Base-by-base conservation (phyloP, 1,140 invertebrate genomes). In the Rhyacophila brunnea region DNA sequence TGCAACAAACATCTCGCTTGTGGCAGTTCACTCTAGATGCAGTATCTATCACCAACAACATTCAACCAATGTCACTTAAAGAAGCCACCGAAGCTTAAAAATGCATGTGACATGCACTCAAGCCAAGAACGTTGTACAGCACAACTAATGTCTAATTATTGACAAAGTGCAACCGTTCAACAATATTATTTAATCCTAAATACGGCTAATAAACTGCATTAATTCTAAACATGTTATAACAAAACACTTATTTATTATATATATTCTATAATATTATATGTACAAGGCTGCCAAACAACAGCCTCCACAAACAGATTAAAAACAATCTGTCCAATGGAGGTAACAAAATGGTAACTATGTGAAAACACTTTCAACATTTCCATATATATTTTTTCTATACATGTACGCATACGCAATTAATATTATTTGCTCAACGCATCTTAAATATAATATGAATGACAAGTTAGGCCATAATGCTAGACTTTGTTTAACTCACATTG, bases 241-340 rank as follows among this genome's bases (percentile, higher is more conserved):
- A 55, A 46, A 55, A 46, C 42, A 46, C 23, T 54, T 55, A 18
- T 32, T 44, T 55, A 20, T 53, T 45, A 11, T 45, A 45, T 45
- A 45, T 14, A 19, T 44, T 55, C 45, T 55, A 45, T 45, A 55
- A 34, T 23, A 53, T 53, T 34, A 28, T 52, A 55, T 55, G 44
- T 55, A 55, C 53, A 55, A 55, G 38, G 53, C 53, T 55, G 53
- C 53, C 53, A 46, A 55, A 55, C 51, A 55, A 55, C 53, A 36
- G n/a, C 53, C 53, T 43, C 17, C 23, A 7, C 35, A 1, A n/a
- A 54, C 52, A 46, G 52, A 54, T 35, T 20, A 34, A 17, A 45
- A 45, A 45, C 17, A 32, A 54, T 36, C 52, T 46, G 43, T 18
- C 23, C 7, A 17, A 19, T 36, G 53, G 53, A 47, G 53, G 53